Conservation (phyloP, 2,797 vertebrate species). For the Pseudotriccus pelzelni region DNA sequence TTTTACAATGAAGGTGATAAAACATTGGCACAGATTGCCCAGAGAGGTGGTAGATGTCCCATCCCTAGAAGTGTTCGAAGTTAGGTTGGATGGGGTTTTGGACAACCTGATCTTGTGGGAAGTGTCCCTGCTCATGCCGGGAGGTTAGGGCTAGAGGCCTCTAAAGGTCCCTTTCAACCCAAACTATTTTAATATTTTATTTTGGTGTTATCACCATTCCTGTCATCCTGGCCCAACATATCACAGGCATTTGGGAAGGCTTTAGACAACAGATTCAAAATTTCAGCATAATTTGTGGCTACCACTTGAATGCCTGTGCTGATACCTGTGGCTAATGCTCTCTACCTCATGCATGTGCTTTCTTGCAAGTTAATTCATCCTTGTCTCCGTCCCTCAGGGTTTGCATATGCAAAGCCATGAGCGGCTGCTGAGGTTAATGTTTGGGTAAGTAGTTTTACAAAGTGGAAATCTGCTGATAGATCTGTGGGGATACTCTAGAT, state of each 20-base stretch:
- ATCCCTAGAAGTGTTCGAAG: not conserved
- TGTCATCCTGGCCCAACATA: not conserved
- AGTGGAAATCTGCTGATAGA: not conserved
- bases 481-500: not conserved
- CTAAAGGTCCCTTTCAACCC: not conserved
- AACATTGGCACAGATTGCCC: not conserved
- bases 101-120: not conserved
- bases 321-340: not conserved
- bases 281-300: not conserved
- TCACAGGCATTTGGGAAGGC: not conserved
- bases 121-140: not conserved
- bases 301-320: not conserved
- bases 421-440: not conserved
- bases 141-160: not conserved
- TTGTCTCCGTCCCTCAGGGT: not conserved
- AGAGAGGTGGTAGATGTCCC: not conserved
- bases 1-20: not conserved
- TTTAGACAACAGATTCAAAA: not conserved
- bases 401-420: conserved; percentile 51
- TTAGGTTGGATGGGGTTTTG: not conserved
- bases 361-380: not conserved
- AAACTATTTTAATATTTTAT: not conserved
- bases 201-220: not conserved
- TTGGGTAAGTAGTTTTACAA: not conserved
- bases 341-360: not conserved